Base-by-base conservation (phyloP, 2,888 invertebrate species). In the Eristalis pertinax region DNA sequence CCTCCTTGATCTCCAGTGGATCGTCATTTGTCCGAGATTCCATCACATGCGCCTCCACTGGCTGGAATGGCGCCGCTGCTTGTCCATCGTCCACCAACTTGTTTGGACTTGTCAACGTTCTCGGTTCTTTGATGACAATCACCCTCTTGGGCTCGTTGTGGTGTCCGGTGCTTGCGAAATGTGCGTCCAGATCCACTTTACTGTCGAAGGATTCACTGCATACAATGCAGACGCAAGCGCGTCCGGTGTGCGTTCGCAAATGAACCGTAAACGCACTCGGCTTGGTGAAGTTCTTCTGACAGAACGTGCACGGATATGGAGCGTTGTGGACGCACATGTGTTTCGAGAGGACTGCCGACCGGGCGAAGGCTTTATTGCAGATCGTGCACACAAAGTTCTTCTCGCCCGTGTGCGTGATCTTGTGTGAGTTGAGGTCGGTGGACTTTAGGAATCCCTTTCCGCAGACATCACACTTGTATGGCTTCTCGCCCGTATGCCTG, bases 401-500 rank as follows among this genome's bases (percentile, higher is more conserved):
- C 43, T 89, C 89, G 4, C 88, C 88, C 10, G 88, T 87, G 50
- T 89, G 89, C 2, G 89, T 89, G 41, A 89, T 89, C 26, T 89
- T 89, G 69, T 89, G 89, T 4, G 89, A 89, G 35, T 88, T 88
- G 10, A 89, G 72, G 56, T 89, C 89, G 1, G 89, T 89, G 5
- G 89, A 88, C 29, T 88, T 89, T 4, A 89, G 87, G 50, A 89
- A 89, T 38, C 89, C 89, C 64, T 89, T 89, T 0, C 88, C 88
- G 56, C 89, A 89, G 13, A 88, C 83, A 22, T 88, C 85, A 19
- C 89, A 89, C 38, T 87, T 85, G 77, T 89, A 89, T 0, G 89
- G 89, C 38, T 88, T 89, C 13, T 89, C 89, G n/a, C 88, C 89
- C 1, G 89, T 89, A 58, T 89, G 89, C 0, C 89, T 86, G 2